Evolutionary conservation across 2,797 vertebrate genomes (phyloP), one percentile per base, ranked within the genome.

Genomic region (Brotula barbata): DNA sequence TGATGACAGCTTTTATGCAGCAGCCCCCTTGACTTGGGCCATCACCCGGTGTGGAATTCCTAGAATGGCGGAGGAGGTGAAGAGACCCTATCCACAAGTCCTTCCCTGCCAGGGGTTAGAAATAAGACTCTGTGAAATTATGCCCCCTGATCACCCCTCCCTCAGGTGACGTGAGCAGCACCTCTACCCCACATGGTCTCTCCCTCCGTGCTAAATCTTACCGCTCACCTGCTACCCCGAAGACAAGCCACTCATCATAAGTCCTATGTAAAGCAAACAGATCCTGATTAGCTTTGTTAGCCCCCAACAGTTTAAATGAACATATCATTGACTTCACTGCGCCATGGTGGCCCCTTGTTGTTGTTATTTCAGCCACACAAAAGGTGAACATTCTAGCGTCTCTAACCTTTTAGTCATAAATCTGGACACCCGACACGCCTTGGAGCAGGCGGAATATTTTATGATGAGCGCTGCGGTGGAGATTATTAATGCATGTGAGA

Each of bases 1-100:
- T 12, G 85, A 79, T 88, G 87, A 89, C 86, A 87, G 87, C 83
- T 88, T 84, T 82, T 71, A 84, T 59, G 75, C 77, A 68, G 64
- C 73, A 64, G 73, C 74, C 47, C 54, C 37, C 59, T 68, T 58
- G 58, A 76, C 60, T 61, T 58, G 63, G 75, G 68, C 56, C 12
- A 11, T 46, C 41, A 75, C 72, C 73, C 69, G 71, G 73, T 31
- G 68, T 60, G 57, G 68, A 77, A 89, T 91, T 87, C 79, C 64
- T 48, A 23, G 73, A 76, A 83, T 80, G 75, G 61, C 68, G 53
- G 66, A 73, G 60, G 73, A 22, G 45, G 72, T 63, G 68, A 74
- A 76, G 82, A 81, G 81, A 84, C 54, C 58, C 68, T 69, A 71
- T 85, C 82, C 71, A 67, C 83, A 62, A 71, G 67, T 50, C 58